A percentile compares a stretch with the other conserved stretches of the same genome.
Conservation (phyloP, 2,888 invertebrate genomes). For the Saturnia pavonia region DNA sequence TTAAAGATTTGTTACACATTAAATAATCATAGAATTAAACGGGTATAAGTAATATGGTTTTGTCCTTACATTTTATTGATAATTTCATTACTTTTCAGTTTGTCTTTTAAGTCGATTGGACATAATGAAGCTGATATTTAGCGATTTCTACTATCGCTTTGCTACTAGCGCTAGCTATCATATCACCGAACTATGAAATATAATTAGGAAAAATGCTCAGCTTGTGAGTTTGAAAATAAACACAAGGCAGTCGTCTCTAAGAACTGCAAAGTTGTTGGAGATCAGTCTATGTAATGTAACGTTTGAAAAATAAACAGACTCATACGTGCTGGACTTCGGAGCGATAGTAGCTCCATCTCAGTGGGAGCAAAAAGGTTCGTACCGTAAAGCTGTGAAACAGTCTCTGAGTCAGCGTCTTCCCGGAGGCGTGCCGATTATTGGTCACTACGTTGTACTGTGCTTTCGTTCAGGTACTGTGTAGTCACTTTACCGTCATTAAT, state of each 20-base stretch:
- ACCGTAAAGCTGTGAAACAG: neutral
- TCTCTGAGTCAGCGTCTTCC: neutral
- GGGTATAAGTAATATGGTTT: neutral
- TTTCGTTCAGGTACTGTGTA: constrained; percentile 13
- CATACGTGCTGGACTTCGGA: neutral
- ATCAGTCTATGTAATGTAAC: neutral
- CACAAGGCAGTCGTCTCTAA: neutral
- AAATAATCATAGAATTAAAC: neutral
- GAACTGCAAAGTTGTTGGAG: neutral
- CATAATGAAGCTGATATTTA: no score
- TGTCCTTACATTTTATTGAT: neutral
- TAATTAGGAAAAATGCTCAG: neutral
- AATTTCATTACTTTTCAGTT: neutral
- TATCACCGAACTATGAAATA: neutral
- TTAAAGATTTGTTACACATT: neutral
- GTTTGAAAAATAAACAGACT: neutral
- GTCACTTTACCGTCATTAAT: constrained; percentile 30
- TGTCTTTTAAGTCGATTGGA: neutral
- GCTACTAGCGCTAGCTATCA: no score
- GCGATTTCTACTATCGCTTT: no score
- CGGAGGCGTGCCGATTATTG: neutral
- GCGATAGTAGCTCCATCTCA: neutral
- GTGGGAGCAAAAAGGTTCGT: neutral
- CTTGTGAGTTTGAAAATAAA: neutral
- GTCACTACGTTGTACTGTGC: neutral